Percentiles rank a stretch among this genome's conserved stretches.
Evolutionary conservation across 1,140 invertebrate species (phyloP).

Genomic region (Pseudomyrmex cubaensis): DNA sequence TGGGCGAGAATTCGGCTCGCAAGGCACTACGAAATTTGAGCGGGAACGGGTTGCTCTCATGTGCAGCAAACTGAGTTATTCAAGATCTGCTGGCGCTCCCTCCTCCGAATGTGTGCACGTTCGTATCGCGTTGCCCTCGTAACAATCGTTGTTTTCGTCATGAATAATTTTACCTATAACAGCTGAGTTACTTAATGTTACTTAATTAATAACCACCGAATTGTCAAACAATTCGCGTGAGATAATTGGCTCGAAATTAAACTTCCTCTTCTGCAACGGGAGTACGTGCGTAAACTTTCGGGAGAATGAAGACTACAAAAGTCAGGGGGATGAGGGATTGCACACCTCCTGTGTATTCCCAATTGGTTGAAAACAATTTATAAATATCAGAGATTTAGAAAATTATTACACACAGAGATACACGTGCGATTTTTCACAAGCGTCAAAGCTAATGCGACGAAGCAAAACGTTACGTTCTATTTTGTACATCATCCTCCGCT

Average conservation of each 20-base stretch:
- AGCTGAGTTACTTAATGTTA: background rate
- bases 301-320: no score
- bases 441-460: slow-evolving; percentile 1
- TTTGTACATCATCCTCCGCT: background rate
- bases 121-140: background rate
- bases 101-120: background rate
- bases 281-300: no score
- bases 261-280: background rate
- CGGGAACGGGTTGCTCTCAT: background rate
- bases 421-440: background rate
- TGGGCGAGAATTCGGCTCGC: background rate
- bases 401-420: background rate
- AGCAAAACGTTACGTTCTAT: slow-evolving; percentile 10
- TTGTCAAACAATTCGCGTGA: background rate
- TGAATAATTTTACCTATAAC: slow-evolving; percentile 38
- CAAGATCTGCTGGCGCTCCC: background rate
- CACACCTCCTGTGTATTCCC: no score
- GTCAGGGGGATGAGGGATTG: no score
- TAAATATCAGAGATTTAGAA: background rate
- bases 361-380: no score
- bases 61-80: slow-evolving; percentile 1
- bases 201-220: slow-evolving; percentile 12
- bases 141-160: slow-evolving; percentile 2
- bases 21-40: background rate
- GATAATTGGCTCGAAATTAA: slow-evolving; percentile 7